Evolutionary conservation across 2,113 vertebrate species (phyloP), one percentile per base, ranked within the genome.

Genomic region (Hyaena hyaena): DNA sequence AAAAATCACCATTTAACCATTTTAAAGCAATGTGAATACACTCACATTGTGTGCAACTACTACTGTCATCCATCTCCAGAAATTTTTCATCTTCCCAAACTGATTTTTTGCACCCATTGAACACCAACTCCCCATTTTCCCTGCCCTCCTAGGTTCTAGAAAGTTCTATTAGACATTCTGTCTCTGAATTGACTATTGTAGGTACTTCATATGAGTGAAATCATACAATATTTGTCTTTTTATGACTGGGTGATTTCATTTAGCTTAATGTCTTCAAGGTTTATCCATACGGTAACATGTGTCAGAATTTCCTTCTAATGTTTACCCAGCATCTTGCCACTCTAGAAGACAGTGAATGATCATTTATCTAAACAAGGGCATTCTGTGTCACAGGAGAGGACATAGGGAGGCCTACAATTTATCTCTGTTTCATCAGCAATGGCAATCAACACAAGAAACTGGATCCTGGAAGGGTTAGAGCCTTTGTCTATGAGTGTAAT

Each of bases 91-190:
- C 82, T 90, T 73, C 53, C 45, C 50, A 66, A 45, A 58, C 10
- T 82, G 68, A 83, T 76, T 33, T 45, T 83, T 68, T 43, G 5
- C 10, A 65, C 35, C 53, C 43, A 76, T 53, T 48, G 24, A 85
- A 73, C 39, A n/a, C 11, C n/a, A 50, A 61, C 12, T 58, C 24
- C 14, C 26, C 16, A 2, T 11, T 6, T 28, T 14, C 48, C 16
- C 3, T 11, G 11, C 1, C 21, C 3, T 0, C 26, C 16, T 2
- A 21, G 3, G 8, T n/a, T 39, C n/a, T 86, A 26, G 10, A 11
- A 88, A 58, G 17, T 23, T 33, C 48, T 50, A 48, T 11, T 66
- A 53, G 89, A 26, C 24, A 61, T 65, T 39, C 43, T 88, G 26
- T 77, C 7, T 79, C 4, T 88, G 69, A 77, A 77, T 35, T 55